Percentiles rank a stretch among this genome's conserved stretches.
Conservation (phyloP, 2,888 invertebrate genomes). For the Panopea generosa region DNA sequence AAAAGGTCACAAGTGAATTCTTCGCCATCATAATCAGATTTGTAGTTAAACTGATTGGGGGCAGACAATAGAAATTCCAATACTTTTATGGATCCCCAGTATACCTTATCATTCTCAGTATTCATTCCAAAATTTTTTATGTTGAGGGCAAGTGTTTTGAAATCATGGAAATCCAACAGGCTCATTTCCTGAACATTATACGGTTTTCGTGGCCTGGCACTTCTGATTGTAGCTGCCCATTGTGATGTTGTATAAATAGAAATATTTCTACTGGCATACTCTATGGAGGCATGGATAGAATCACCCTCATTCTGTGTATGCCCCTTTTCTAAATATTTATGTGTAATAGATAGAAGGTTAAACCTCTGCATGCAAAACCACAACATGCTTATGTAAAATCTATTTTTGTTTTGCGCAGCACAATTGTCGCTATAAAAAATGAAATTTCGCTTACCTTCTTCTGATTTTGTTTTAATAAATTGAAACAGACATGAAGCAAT, state of each 20-base stretch:
- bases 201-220: conserved; percentile 7
- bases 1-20: conserved; percentile 20
- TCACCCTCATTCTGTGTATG: conserved; percentile 39
- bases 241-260: conserved; percentile 16
- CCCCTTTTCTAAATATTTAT: conserved; percentile 39
- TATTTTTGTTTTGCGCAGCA: conserved; percentile 42
- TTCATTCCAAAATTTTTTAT: conserved; percentile 19
- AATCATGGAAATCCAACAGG: conserved; percentile 5
- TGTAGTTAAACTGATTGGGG: conserved; percentile 34
- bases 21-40: conserved; percentile 31
- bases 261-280: conserved; percentile 14
- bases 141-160: not conserved
- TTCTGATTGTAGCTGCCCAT: conserved; percentile 9
- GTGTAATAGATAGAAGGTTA: conserved; percentile 18
- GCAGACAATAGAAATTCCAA: not conserved
- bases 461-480: conserved; percentile 23
- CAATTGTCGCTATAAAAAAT: conserved; percentile 45
- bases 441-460: too few relatives aligned
- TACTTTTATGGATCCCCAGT: conserved; percentile 28
- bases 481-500: conserved; percentile 36
- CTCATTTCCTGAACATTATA: conserved; percentile 11
- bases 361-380: conserved; percentile 39
- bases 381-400: conserved; percentile 33
- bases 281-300: conserved; percentile 16
- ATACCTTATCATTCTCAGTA: conserved; percentile 20